Evolutionary conservation across 2,797 vertebrate genomes (phyloP), one percentile per base, ranked within the genome.

Genomic region (Periparus ater): DNA sequence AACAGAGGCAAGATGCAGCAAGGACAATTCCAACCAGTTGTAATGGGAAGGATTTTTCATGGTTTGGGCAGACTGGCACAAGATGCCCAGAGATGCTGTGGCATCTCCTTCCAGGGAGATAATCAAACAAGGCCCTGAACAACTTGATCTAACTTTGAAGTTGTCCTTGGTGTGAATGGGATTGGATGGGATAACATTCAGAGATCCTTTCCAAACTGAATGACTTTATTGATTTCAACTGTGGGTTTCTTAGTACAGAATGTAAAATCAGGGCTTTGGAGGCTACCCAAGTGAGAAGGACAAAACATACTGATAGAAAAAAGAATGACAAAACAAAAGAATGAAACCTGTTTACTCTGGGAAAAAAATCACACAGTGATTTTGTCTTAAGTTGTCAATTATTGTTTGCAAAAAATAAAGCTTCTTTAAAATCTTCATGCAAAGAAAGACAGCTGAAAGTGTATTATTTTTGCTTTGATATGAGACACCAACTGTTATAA

Each of bases 361-460:
- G 30, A 42, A 83, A 83, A 79, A 81, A 81, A 65, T 78, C 50
- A 36, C 16, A 48, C 12, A 17, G 32, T 61, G 68, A 78, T 91
- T 74, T 85, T 86, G 11, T 77, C 40, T 73, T 65, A 51, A 73
- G 42, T 70, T 76, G 63, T 74, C 48, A 61, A 3, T 71, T 88
- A 80, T 4, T 77, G 34, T 81, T 89, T 79, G 51, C 51, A 76
- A 30, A 60, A 70, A 58, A 85, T 26, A 73, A 87, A 79, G 17
- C 19, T 68, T 82, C 51, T 85, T 92, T 75, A 85, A 89, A 89
- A 87, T 54, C 67, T 68, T 91, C 58, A 50, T 65, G 65, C 71
- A 82, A 89, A 72, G 54, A 32, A 77, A 84, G 70, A 71, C 55
- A 95, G 44, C 53, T 92, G 75, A 89, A 92, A 91, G 53, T 53